phyloP scores from a whole-genome alignment of 2,113 vertebrate species.

The Hylia prasina region DNA sequence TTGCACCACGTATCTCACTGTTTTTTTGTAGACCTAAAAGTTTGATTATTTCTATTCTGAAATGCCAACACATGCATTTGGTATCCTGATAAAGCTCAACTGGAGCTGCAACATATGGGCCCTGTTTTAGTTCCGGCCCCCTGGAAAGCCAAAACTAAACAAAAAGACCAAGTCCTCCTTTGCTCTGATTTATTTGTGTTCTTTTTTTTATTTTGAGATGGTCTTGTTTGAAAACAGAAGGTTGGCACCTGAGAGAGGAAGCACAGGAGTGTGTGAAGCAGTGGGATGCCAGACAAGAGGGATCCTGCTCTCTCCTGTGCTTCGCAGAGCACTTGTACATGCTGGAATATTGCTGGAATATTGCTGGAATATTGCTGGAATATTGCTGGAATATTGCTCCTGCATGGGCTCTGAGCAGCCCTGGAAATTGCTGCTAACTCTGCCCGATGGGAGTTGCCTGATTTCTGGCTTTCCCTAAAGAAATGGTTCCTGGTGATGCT shows the following conservation, averaged over 20 bases:
- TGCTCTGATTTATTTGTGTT: neutral
- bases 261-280: neutral
- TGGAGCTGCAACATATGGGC: slow-evolving; percentile 2
- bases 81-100: neutral
- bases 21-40: neutral
- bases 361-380: neutral
- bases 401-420: neutral
- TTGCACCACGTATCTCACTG: neutral
- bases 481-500: neutral
- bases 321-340: neutral
- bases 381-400: neutral
- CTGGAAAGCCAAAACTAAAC: neutral
- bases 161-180: neutral
- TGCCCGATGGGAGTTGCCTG: neutral
- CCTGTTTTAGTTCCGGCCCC: neutral
- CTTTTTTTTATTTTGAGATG: neutral
- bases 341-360: neutral
- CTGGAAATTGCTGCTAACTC: neutral
- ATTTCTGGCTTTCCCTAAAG: neutral
- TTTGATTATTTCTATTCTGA: neutral
- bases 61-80: neutral
- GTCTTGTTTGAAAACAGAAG: slow-evolving; percentile 38
- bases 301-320: neutral
- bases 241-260: slow-evolving; percentile 43
- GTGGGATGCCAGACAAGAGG: neutral